Conservation (phyloP, 2,888 invertebrate species). For the Luperina testacea region DNA sequence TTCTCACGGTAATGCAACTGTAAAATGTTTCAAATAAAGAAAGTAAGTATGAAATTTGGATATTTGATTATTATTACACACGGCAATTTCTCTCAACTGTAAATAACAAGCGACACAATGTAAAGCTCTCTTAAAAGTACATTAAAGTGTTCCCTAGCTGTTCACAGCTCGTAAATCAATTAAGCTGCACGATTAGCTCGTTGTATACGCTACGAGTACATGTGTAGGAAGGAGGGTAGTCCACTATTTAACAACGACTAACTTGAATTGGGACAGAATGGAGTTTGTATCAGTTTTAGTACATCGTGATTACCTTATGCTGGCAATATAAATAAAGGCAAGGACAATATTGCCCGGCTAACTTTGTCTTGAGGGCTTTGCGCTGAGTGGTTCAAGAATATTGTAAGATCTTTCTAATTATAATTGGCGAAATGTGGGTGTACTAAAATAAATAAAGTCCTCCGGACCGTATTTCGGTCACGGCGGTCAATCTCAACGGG, state of each 20-base stretch:
- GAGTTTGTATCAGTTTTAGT: not conserved
- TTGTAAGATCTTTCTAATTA: not conserved
- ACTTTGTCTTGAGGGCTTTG: not conserved
- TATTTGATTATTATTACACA: too few relatives aligned
- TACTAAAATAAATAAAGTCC: not conserved
- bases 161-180: conserved; percentile 47
- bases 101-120: not conserved
- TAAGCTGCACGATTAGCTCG: conserved; percentile 38
- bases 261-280: conserved; percentile 30
- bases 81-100: not conserved
- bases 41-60: not conserved
- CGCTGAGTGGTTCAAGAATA: not conserved
- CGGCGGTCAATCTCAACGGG: too few relatives aligned
- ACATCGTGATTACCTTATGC: not conserved
- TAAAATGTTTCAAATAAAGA: not conserved
- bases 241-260: conserved; percentile 27
- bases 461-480: too few relatives aligned
- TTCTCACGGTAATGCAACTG: too few relatives aligned
- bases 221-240: not conserved
- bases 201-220: not conserved
- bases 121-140: conserved; percentile 15
- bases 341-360: not conserved
- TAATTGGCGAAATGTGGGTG: not conserved
- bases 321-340: not conserved
- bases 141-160: conserved; percentile 15